These are phyloP conservation scores for Drosophila punjabiensis DNA, from an alignment of 1,140 invertebrate species.

Conservation along the genomic window DNA sequence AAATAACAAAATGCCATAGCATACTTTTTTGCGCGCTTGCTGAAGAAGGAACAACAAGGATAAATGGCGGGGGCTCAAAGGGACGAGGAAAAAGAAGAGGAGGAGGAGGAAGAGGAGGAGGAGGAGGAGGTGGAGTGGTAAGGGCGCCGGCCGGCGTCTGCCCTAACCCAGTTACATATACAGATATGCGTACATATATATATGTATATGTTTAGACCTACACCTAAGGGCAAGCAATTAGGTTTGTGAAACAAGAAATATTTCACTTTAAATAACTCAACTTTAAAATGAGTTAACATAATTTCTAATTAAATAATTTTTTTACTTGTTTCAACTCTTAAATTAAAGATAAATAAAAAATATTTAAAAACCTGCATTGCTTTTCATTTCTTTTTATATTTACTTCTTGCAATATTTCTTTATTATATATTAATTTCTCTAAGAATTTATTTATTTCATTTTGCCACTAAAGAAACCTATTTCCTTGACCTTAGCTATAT, in stretches of 20 bases:
- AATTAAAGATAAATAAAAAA: neutral
- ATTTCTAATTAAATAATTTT: neutral
- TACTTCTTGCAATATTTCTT: neutral
- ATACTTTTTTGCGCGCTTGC: slow-evolving; percentile 69
- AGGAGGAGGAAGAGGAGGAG: neutral
- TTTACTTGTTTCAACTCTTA: too few species aligned
- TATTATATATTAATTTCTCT: neutral
- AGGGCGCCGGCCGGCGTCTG: slow-evolving; percentile 24
- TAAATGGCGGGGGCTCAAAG: neutral
- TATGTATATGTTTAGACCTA: neutral
- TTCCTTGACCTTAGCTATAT: neutral
- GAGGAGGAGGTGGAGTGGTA: neutral
- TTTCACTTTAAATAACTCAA: neutral
- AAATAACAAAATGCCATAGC: slow-evolving; percentile 74
- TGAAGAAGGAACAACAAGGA: slow-evolving; percentile 9
- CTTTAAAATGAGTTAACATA: fast-evolving
- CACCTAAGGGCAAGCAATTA: neutral
- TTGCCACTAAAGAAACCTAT: neutral
- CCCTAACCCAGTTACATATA: slow-evolving; percentile 49
- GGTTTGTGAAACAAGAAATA: neutral
- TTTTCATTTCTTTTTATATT: neutral
- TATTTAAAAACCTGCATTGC: neutral
- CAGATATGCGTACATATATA: neutral
- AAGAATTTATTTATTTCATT: neutral
- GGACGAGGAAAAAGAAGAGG: too few species aligned